These are phyloP conservation scores for Diadegma fenestrale DNA, from an alignment of 2,888 invertebrate species.

Conservation along the genomic window DNA sequence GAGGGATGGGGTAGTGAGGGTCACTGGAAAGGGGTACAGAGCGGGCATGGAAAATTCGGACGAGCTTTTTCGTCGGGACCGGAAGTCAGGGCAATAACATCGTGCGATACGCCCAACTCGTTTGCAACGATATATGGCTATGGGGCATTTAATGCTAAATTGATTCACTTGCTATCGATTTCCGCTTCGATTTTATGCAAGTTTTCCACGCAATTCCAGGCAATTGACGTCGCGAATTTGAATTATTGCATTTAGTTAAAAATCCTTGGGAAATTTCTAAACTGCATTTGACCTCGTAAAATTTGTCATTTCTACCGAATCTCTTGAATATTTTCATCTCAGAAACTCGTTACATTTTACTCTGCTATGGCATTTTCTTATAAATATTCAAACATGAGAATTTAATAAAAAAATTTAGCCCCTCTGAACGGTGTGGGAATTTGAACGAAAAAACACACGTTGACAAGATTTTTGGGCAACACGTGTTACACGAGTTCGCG, in stretches of 20 bases:
- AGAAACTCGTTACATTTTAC: not conserved
- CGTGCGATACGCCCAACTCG: slow-evolving; percentile 61
- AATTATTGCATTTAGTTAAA: not conserved
- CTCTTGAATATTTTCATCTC: not conserved
- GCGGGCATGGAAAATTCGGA: slow-evolving; percentile 49
- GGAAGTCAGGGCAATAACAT: slow-evolving; percentile 67
- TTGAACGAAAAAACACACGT: not conserved
- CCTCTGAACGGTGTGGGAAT: not conserved
- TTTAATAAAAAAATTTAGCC: not conserved
- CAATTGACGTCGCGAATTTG: not conserved
- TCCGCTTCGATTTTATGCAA: not conserved
- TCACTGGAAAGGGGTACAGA: slow-evolving; percentile 8
- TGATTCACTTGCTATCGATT: not conserved
- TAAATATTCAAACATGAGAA: not conserved
- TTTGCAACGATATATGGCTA: slow-evolving; percentile 60
- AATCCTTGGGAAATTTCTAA: not conserved
- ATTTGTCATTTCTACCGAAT: not conserved
- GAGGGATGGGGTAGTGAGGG: not conserved
- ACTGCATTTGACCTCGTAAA: not conserved
- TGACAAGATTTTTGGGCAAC: not conserved
- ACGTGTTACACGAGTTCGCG: not conserved
- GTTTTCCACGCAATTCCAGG: not conserved
- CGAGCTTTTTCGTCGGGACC: slow-evolving; percentile 56
- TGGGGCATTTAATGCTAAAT: slow-evolving; percentile 9
- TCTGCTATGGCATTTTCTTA: not conserved